Conservation (phyloP, 2,888 invertebrate genomes). For the Tipula confusa region DNA sequence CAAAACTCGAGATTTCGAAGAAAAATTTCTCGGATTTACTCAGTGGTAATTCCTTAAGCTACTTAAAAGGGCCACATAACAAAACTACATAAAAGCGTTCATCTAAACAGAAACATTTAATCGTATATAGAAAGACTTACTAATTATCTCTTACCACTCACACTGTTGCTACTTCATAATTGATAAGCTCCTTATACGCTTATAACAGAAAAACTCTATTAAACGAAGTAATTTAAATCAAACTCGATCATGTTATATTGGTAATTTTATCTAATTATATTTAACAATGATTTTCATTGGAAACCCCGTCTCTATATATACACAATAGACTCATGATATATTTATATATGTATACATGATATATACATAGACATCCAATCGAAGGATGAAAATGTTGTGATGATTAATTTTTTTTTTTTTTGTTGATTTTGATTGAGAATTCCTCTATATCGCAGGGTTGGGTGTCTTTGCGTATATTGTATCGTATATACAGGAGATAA, state of each 20-base stretch:
- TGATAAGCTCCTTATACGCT: background rate
- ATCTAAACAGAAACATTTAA: background rate
- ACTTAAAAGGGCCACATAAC: no score
- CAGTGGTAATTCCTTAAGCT: no score
- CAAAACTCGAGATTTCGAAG: no score
- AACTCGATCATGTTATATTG: background rate
- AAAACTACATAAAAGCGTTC: no score
- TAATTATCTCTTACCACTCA: background rate
- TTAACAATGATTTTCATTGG: background rate
- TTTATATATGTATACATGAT: background rate
- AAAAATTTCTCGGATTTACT: no score
- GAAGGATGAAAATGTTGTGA: background rate
- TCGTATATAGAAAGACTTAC: background rate
- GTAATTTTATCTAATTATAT: background rate
- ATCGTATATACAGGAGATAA: background rate
- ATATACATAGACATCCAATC: background rate
- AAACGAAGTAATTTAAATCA: background rate
- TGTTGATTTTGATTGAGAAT: background rate
- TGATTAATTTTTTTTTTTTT: slow-evolving; percentile 16
- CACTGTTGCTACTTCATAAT: background rate
- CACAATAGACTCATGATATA: background rate
- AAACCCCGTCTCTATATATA: background rate
- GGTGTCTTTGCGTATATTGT: background rate
- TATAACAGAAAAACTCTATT: background rate
- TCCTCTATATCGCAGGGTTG: background rate